These are phyloP conservation scores for Catocala fraxini DNA, from an alignment of 2,888 invertebrate species.

Conservation along the genomic window DNA sequence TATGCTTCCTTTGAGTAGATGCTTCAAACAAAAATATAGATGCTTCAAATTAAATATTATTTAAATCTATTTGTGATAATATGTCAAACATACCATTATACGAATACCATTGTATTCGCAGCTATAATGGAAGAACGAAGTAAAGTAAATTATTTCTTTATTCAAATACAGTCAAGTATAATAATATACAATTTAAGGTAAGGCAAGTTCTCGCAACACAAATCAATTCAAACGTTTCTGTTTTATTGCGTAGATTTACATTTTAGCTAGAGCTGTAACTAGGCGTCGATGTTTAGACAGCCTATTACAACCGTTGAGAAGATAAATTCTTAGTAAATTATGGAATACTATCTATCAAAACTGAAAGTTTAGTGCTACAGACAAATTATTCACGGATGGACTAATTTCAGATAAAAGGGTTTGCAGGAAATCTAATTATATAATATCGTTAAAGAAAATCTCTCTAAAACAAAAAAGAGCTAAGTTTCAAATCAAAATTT, in stretches of 20 bases:
- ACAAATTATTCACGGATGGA: not conserved
- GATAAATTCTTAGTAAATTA: not conserved
- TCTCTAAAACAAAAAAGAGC: conserved; percentile 47
- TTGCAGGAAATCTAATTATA: conserved; percentile 1
- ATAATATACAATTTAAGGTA: conserved; percentile 9
- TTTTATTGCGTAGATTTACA: not conserved
- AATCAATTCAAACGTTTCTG: conserved; percentile 18
- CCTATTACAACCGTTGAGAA: conserved; percentile 5
- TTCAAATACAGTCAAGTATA: too few species aligned
- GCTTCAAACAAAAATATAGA: too few species aligned
- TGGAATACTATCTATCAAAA: conserved; percentile 4
- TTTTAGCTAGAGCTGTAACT: too few species aligned
- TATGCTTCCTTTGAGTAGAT: too few species aligned
- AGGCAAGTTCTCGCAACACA: conserved; percentile 22
- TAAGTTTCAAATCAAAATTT: conserved; percentile 67
- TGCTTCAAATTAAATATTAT: too few species aligned
- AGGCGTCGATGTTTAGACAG: conserved; percentile 1
- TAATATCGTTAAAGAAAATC: conserved; percentile 26
- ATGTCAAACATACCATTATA: too few species aligned
- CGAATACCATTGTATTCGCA: too few species aligned
- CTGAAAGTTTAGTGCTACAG: conserved; percentile 1
- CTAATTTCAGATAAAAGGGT: not conserved
- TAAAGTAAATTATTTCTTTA: too few species aligned
- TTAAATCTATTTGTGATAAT: too few species aligned
- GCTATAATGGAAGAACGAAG: too few species aligned